These are phyloP conservation scores for Charaxes varanes DNA, from an alignment of 1,140 invertebrate genomes.

Conservation along the genomic window DNA sequence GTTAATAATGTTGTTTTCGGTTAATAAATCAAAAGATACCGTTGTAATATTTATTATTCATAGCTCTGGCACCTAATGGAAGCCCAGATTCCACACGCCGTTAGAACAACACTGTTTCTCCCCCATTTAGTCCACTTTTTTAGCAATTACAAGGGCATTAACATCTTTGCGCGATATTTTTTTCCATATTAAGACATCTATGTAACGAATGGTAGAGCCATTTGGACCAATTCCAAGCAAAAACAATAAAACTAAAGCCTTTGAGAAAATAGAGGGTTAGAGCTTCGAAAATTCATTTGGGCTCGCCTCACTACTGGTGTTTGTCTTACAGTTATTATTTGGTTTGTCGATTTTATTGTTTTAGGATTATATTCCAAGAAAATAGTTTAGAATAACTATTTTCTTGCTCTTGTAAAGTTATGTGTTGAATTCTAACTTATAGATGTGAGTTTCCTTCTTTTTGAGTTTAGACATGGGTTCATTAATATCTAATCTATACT, in stretches of 20 bases:
- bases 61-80: slow-evolving; percentile 4
- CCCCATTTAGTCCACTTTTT: slow-evolving; percentile 20
- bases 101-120: not conserved
- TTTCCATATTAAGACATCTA: slow-evolving; percentile 46
- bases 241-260: slow-evolving; percentile 54
- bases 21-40: slow-evolving; percentile 9
- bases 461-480: too few species aligned
- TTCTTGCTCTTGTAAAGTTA: too few species aligned
- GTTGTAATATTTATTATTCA: slow-evolving; percentile 1
- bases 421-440: too few species aligned
- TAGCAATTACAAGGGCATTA: slow-evolving; percentile 36
- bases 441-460: too few species aligned
- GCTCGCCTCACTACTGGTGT: slow-evolving; percentile 7
- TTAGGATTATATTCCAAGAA: slow-evolving; percentile 3
- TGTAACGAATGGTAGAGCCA: slow-evolving; percentile 46
- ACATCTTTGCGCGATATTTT: slow-evolving; percentile 33
- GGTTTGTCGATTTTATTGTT: slow-evolving; percentile 17
- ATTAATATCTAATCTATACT: too few species aligned
- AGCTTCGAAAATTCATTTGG: slow-evolving; percentile 33
- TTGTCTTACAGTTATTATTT: slow-evolving; percentile 18
- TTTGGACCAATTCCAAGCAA: slow-evolving; percentile 47
- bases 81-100: not conserved
- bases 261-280: slow-evolving; percentile 35
- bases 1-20: slow-evolving; percentile 3
- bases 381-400: too few species aligned